Base-by-base conservation (phyloP, 2,113 vertebrate genomes). In the Edolisoma coerulescens region DNA sequence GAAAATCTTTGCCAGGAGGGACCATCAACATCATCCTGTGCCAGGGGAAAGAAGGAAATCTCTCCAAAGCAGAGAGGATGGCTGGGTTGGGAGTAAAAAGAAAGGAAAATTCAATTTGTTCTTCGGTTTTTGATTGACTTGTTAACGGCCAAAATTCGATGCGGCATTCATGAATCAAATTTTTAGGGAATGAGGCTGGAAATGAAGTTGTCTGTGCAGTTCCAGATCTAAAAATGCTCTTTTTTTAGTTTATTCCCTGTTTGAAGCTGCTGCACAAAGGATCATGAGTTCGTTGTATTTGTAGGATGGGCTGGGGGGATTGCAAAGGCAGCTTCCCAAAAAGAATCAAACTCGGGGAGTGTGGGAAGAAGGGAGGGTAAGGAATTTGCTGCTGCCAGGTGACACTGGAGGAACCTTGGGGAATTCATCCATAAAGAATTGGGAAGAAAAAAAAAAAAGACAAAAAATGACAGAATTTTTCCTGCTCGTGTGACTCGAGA, bases 271-370 rank as follows among this genome's bases (percentile, higher is more conserved):
- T 30, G 45, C 23, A 63, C 19, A 16, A 44, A 49, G 8, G 7
- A 45, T 10, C 1, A 0, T 2, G 18, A 10, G 16, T n/a, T 42
- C 11, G 9, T 37, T 23, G 13, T 12, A 2, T 23, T 10, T 30
- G 10, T 53, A 4, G 60, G n/a, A 14, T 45, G 57, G 68, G 33
- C 68, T 53, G 64, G 35, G 44, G 67, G 39, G 23, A 59, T 74
- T 37, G 52, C 86, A 45, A 12, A 50, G 27, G 26, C 22, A 33
- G 24, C 27, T 88, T 37, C 64, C 81, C 42, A 32, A 35, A 90
- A 77, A 49, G 28, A 49, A 81, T 53, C 39, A 45, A 3, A 41
- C 7, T 2, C 10, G 8, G 1, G 6, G 35, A 54, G 3, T 10
- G 11, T 13, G 61, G 56, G 60, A n/a, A 57, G 42, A 27, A 47